A percentile compares a stretch with the other conserved stretches of the same genome.
phyloP scores from a whole-genome alignment of 2,113 vertebrate genomes.

The Onychostoma macrolepis region DNA sequence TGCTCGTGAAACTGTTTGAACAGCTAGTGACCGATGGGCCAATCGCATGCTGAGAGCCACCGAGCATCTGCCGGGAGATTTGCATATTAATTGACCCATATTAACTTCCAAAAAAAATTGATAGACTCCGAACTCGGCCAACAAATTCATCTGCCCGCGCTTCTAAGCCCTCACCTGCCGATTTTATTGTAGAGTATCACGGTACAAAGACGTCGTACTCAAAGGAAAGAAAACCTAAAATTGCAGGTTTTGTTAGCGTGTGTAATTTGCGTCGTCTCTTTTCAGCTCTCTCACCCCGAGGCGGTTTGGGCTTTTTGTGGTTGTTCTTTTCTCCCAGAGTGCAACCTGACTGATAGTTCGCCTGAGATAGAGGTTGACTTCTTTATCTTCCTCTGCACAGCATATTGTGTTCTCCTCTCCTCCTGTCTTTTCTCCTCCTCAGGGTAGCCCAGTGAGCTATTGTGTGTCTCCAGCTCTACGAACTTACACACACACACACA shows the following conservation, averaged over 20 bases:
- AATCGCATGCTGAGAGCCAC: constrained; percentile 92
- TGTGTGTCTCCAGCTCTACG: constrained; percentile 77
- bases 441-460: constrained; percentile 84
- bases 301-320: constrained; percentile 48
- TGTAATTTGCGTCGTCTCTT: constrained; percentile 15
- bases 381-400: constrained; percentile 68
- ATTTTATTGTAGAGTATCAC: constrained; percentile 26
- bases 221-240: constrained; percentile 4
- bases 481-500: constrained; percentile 40
- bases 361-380: constrained; percentile 38
- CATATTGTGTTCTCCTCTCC: constrained; percentile 69
- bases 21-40: constrained; percentile 94
- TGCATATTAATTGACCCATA: constrained; percentile 99
- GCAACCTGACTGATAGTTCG: constrained; percentile 22
- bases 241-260: constrained; percentile 34
- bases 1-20: constrained; percentile 93
- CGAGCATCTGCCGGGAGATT: constrained; percentile 98
- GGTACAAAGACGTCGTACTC: neutral
- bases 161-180: constrained; percentile 45
- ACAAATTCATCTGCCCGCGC: constrained; percentile 65
- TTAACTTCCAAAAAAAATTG: constrained; percentile 83
- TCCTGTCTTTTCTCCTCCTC: constrained; percentile 48
- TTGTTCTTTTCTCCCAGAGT: constrained; percentile 39
- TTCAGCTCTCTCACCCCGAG: constrained; percentile 55
- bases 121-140: constrained; percentile 37